Evolutionary conservation across 2,888 invertebrate genomes (phyloP).

Genomic region (Ptycholaimellus sp.): DNA sequence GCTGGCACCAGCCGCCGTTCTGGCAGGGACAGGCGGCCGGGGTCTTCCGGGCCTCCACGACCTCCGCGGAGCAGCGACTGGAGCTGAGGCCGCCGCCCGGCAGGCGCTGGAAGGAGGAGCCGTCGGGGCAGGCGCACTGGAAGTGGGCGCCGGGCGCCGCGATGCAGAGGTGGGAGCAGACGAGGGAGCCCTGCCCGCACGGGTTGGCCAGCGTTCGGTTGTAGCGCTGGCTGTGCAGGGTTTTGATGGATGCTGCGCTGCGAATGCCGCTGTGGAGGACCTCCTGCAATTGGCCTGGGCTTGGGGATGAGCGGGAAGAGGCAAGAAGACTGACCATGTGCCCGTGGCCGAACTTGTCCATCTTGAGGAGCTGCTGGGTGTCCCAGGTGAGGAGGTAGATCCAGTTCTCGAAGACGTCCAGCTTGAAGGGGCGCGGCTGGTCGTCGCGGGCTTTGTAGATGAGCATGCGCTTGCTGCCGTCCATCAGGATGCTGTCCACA

Average conservation of each 20-base stretch:
- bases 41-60: slow-evolving; percentile 33
- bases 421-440: slow-evolving; percentile 13
- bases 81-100: slow-evolving; percentile 6
- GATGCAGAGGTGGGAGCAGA: slow-evolving; percentile 78
- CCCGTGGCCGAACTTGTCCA: slow-evolving; percentile 89
- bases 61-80: slow-evolving; percentile 26
- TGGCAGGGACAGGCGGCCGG: slow-evolving; percentile 51
- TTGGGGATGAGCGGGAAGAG: slow-evolving; percentile 31
- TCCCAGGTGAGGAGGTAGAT: slow-evolving; percentile 78
- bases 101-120: slow-evolving; percentile 22
- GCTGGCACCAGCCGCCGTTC: slow-evolving; percentile 56
- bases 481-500: slow-evolving; percentile 56
- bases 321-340: slow-evolving; percentile 58
- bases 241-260: no score
- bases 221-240: neutral
- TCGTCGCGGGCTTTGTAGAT: slow-evolving; percentile 15
- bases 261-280: no score
- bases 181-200: slow-evolving; percentile 42
- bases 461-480: no score
- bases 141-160: slow-evolving; percentile 55
- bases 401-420: slow-evolving; percentile 78
- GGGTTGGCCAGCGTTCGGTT: slow-evolving; percentile 10
- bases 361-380: slow-evolving; percentile 63
- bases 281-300: no score
- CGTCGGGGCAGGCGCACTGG: slow-evolving; percentile 69